These are phyloP conservation scores for Aegithalos caudatus DNA, from an alignment of 2,113 vertebrate genomes.

Conservation along the genomic window DNA sequence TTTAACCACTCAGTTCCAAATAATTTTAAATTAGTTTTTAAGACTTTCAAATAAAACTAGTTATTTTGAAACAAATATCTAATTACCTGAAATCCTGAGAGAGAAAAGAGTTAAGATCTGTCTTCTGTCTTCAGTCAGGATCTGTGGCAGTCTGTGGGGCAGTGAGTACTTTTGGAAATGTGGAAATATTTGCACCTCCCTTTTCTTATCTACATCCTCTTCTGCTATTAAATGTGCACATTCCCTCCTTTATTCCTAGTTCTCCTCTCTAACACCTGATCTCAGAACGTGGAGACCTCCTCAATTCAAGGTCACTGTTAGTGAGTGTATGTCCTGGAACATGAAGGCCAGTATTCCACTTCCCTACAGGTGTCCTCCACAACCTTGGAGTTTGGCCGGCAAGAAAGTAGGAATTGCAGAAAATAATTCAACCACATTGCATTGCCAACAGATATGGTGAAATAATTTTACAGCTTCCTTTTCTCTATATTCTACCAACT, in stretches of 20 bases:
- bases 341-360: neutral
- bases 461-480: neutral
- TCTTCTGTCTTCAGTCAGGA: neutral
- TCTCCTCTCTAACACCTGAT: neutral
- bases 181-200: conserved; percentile 4
- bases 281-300: neutral
- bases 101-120: neutral
- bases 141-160: neutral
- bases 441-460: neutral
- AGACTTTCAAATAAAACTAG: neutral
- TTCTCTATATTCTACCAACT: neutral
- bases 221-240: neutral
- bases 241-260: neutral
- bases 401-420: neutral
- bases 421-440: neutral
- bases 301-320: neutral
- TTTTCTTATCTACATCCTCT: conserved; percentile 9
- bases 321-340: neutral
- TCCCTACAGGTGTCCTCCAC: neutral
- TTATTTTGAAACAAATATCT: neutral
- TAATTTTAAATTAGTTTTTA: neutral
- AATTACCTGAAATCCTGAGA: conserved; percentile 26
- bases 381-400: neutral
- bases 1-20: neutral
- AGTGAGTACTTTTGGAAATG: neutral